These are phyloP conservation scores for Solenodon paradoxus DNA, from an alignment of 2,113 vertebrate species.

Conservation along the genomic window DNA sequence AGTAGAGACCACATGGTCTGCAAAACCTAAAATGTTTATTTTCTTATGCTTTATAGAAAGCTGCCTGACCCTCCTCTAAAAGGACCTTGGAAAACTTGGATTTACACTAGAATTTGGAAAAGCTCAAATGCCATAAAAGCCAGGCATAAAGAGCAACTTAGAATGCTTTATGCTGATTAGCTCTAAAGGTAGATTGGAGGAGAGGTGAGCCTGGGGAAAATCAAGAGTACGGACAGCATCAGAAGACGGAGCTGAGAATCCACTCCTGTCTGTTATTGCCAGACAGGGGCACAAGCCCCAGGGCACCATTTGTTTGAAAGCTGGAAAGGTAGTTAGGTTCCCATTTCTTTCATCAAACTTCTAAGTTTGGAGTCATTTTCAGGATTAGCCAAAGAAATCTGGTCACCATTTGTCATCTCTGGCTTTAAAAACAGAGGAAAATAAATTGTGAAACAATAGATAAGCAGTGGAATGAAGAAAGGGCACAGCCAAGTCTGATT, in stretches of 20 bases:
- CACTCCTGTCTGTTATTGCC: neutral
- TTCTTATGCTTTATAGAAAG: neutral
- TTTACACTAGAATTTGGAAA: neutral
- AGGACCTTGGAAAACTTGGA: neutral
- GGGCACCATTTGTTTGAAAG: neutral
- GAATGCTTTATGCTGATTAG: neutral
- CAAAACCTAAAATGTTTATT: neutral
- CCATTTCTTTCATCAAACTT: neutral
- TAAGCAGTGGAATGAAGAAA: slow-evolving; percentile 30
- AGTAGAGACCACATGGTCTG: neutral
- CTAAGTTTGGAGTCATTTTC: neutral
- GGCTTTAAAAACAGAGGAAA: neutral
- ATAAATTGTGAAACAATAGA: neutral
- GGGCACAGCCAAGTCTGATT: neutral
- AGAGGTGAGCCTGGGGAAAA: neutral
- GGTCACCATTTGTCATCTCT: neutral
- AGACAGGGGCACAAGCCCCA: neutral
- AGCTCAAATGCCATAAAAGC: neutral
- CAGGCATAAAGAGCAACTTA: neutral
- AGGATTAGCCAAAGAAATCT: neutral
- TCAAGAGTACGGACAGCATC: neutral
- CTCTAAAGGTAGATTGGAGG: neutral
- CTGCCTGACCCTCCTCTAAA: neutral
- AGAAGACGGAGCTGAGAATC: neutral
- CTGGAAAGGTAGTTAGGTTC: neutral